Evolutionary conservation across 2,797 vertebrate genomes (phyloP).

Genomic region (Protonibea diacanthus): DNA sequence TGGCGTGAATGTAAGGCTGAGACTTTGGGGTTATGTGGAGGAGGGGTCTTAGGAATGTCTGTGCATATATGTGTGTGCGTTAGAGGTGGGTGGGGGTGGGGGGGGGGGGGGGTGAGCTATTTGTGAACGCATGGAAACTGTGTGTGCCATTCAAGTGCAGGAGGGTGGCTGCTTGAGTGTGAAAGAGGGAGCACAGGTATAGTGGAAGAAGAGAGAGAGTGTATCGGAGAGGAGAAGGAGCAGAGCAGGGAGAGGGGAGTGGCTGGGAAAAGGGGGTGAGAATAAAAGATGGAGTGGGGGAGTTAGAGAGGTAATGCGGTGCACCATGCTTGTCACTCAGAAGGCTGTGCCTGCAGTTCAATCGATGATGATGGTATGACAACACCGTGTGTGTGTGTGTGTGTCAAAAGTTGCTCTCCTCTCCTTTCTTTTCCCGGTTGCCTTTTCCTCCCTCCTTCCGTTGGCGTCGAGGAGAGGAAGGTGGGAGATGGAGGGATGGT

Average conservation of each 20-base stretch:
- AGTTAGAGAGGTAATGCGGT: constrained; percentile 36
- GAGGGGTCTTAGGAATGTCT: constrained; percentile 73
- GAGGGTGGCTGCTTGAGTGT: constrained; percentile 50
- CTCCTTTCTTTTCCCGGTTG: constrained; percentile 43
- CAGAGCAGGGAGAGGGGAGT: constrained; percentile 33
- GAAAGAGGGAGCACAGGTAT: constrained; percentile 19
- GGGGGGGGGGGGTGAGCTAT: constrained; percentile 52
- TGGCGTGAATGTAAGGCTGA: constrained; percentile 69
- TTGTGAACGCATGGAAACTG: constrained; percentile 55
- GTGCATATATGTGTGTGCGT: constrained; percentile 34
- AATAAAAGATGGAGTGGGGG: constrained; percentile 28
- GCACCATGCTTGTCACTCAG: constrained; percentile 67
- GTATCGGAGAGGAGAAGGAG: constrained; percentile 22
- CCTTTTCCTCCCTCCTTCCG: constrained; percentile 14
- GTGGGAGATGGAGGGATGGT: constrained; percentile 33
- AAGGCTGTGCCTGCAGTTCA: constrained; percentile 73
- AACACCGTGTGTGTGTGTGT: constrained; percentile 58
- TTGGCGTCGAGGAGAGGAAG: constrained; percentile 45
- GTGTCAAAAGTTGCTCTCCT: constrained; percentile 69
- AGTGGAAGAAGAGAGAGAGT: constrained; percentile 25
- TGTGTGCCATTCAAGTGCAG: constrained; percentile 44
- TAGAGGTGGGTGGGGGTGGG: constrained; percentile 37
- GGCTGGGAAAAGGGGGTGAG: constrained; percentile 31
- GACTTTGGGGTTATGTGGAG: constrained; percentile 61
- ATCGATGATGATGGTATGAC: constrained; percentile 75